phyloP scores from a whole-genome alignment of 2,113 vertebrate genomes.

The Alaudala cheleensis region DNA sequence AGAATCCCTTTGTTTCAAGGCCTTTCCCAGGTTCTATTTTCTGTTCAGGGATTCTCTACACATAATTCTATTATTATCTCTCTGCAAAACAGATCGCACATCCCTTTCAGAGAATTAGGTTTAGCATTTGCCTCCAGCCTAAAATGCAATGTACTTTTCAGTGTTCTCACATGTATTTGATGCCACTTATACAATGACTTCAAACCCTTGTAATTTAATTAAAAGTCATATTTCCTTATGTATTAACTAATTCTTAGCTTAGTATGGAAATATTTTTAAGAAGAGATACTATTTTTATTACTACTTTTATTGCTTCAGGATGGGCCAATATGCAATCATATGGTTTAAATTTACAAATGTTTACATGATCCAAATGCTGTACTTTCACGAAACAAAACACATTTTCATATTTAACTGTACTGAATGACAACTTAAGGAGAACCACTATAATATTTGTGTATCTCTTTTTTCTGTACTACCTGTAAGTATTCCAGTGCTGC shows the following conservation, averaged over 20 bases:
- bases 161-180: not conserved
- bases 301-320: slow-evolving; percentile 35
- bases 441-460: not conserved
- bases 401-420: not conserved
- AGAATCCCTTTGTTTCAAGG: not conserved
- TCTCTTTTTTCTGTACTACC: not conserved
- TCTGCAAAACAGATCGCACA: not conserved
- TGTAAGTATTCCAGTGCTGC: not conserved
- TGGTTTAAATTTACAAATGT: slow-evolving; percentile 39
- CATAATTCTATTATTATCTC: not conserved
- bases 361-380: not conserved
- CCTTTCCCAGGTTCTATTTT: slow-evolving; percentile 18
- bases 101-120: not conserved
- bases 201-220: not conserved
- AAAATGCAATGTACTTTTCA: slow-evolving; percentile 1
- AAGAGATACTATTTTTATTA: slow-evolving; percentile 12
- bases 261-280: not conserved
- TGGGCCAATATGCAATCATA: not conserved
- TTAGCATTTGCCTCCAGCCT: not conserved
- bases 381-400: not conserved
- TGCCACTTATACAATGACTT: not conserved
- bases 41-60: not conserved
- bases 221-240: not conserved
- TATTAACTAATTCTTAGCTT: slow-evolving; percentile 1
- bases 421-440: not conserved